Evolutionary conservation across 2,888 invertebrate species (phyloP), one percentile per base, ranked within the genome.

Genomic region (Lingula anatina): DNA sequence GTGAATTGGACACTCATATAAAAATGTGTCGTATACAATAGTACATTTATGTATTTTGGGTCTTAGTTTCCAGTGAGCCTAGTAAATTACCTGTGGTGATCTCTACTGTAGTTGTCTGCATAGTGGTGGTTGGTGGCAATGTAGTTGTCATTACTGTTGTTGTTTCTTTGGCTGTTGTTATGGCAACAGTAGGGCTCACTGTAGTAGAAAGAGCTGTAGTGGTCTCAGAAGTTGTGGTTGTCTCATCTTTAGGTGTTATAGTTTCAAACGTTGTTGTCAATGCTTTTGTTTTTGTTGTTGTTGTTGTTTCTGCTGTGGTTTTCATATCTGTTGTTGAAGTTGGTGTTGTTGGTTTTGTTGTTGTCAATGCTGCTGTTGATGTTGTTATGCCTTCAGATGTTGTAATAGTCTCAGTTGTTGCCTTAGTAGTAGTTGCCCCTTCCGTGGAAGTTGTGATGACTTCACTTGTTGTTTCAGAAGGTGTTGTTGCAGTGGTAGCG

Each of bases 101-200:
- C n/a, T n/a, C n/a, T n/a, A n/a, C n/a, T n/a, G n/a, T n/a, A n/a
- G n/a, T n/a, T n/a, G n/a, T n/a, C n/a, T n/a, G n/a, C n/a, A n/a
- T n/a, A n/a, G n/a, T n/a, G n/a, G 44, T 12, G 24, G 44, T 21
- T 44, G 44, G 20, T 40, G 46, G 2, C 18, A 20, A 23, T 45
- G 45, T n/a, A 41, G 47, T 21, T 47, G 27, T 3, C 25, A 23
- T 5, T 35, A 23, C 20, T 35, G 45, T 0, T 18, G 4, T 9
- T 26, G 21, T 35, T 49, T 44, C 2, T 49, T 44, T 24, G 25
- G 49, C n/a, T 36, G 49, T 15, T 9, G 24, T 3, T 24, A 36
- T 25, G 26, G 44, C 15, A 4, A 24, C 9, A 36, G 49, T 26
- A 35, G 48, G 2, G 31, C 27, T 41, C 18, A 9, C 38, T 23